Evolutionary conservation across 2,113 vertebrate species (phyloP), one percentile per base, ranked within the genome.

Genomic region (Silurus meridionalis): DNA sequence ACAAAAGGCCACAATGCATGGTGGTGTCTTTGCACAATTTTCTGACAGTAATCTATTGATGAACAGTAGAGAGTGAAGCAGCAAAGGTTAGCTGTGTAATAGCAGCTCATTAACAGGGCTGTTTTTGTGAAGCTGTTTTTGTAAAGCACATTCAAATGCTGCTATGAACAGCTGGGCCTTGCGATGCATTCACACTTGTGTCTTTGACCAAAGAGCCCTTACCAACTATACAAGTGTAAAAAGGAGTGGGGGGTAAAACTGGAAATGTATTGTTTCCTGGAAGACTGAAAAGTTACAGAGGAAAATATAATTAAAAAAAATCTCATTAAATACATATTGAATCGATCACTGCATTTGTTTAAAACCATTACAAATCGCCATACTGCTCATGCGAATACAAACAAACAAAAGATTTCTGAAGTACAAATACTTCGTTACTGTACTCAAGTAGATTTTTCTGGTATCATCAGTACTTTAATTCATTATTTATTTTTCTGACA

Each of bases 51-150:
- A 13, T 48, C 21, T 13, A 61, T 48, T 50, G 52, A 58, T 11
- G 58, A 48, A 71, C 60, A 46, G 64, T 60, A 55, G 8, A 57
- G 53, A 50, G 19, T 48, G 84, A 50, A 7, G 64, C 77, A 53
- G 69, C 3, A 58, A 80, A 80, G 52, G 25, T 57, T n/a, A 58
- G 63, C 10, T 5, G 60, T 46, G 80, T 46, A 48, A 80, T 52
- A 79, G 25, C 17, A 80, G 63, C 60, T 85, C 57, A 83, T 85
- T 57, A 80, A 48, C 61, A 85, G 2, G 19, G 13, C 28, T 11
- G 11, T 72, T 66, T 78, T 64, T 52, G 15, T 52, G 46, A 75
- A n/a, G 21, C 71, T 17, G 15, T 67, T 53, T 52, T 66, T 37
- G 37, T 37, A 37, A 52, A 64, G 17, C 48, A 17, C 15, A 28